phyloP scores from a whole-genome alignment of 2,113 vertebrate genomes.

The Spheniscus mendiculus region DNA sequence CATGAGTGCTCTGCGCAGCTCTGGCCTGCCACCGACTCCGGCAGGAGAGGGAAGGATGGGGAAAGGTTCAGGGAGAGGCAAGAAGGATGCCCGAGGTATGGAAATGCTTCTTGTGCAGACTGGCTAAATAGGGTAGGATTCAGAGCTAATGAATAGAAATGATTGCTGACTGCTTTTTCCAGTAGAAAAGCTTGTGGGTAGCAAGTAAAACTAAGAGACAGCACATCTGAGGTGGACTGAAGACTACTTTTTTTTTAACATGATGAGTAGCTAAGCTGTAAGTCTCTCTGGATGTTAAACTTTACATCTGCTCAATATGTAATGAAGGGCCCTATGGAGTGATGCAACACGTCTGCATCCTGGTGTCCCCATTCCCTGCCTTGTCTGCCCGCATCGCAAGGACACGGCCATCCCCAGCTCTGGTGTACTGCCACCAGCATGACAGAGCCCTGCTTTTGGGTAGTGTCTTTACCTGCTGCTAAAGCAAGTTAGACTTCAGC shows the following conservation, averaged over 20 bases:
- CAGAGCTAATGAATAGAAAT: background rate
- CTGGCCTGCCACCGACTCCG: background rate
- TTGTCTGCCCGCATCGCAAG: fast-evolving
- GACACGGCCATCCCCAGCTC: fast-evolving
- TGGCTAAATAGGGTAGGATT: background rate
- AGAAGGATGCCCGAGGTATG: background rate
- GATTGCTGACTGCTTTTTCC: background rate
- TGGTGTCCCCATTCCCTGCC: background rate
- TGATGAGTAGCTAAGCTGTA: background rate
- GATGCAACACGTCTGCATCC: too few relatives aligned
- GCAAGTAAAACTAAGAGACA: background rate
- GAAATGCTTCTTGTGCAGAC: background rate
- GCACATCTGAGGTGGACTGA: background rate
- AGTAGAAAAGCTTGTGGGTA: background rate
- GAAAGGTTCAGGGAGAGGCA: background rate
- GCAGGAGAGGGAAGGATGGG: background rate
- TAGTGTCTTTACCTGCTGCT: background rate
- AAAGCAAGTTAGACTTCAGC: background rate
- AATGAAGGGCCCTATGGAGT: too few relatives aligned
- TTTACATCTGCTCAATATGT: background rate
- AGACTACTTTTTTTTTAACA: background rate
- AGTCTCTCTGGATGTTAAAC: background rate
- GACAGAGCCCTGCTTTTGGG: background rate
- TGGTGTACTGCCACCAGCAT: background rate
- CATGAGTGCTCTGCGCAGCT: fast-evolving